Conservation (phyloP, 2,113 vertebrate species). For the Saguinus imperator region DNA sequence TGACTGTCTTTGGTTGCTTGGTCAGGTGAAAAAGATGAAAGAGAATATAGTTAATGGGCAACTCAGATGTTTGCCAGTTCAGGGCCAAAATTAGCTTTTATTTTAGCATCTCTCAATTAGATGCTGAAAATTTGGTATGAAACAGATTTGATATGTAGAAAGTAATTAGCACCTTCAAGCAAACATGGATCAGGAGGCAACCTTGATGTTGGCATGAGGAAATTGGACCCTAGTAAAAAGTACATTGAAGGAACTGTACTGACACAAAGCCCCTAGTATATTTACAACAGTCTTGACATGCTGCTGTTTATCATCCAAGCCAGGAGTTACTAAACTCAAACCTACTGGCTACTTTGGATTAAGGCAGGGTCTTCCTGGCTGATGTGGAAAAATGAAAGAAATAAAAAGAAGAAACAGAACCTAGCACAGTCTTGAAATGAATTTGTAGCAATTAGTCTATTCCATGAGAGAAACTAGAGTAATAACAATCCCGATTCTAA, state of each 20-base stretch:
- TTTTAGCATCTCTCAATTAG: conserved; percentile 13
- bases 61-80: background rate
- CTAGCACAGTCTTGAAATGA: background rate
- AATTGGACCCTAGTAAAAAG: background rate
- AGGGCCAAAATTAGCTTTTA: background rate
- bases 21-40: background rate
- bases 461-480: background rate
- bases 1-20: background rate
- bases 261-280: background rate
- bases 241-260: background rate
- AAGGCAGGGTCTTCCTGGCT: background rate
- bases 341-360: background rate
- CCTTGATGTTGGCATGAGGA: background rate
- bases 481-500: background rate
- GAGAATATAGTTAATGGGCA: background rate
- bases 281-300: background rate
- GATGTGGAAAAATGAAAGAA: background rate
- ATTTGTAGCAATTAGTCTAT: background rate
- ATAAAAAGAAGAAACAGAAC: background rate
- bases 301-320: background rate
- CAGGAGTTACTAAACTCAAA: background rate
- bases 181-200: background rate
- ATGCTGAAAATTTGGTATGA: background rate
- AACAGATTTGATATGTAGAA: background rate
- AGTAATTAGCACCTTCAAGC: conserved; percentile 5